phyloP scores from a whole-genome alignment of 2,797 vertebrate species.

The Liparis tanakae region DNA sequence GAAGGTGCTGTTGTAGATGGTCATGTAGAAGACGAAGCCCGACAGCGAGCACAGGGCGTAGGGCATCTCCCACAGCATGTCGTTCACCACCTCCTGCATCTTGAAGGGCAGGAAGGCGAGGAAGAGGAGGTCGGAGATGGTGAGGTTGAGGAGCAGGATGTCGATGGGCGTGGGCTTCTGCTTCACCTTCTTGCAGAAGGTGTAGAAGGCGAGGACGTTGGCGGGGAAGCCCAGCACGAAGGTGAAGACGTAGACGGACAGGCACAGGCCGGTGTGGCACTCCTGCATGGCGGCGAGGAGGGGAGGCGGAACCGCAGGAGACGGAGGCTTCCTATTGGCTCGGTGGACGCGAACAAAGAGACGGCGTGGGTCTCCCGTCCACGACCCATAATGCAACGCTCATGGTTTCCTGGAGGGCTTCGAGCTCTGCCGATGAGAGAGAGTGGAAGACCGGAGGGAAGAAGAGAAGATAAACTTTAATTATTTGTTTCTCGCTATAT shows the following conservation, averaged over 20 bases:
- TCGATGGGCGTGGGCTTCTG: constrained; percentile 83
- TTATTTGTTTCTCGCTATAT: neutral
- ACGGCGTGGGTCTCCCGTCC: constrained; percentile 63
- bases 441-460: too few relatives aligned
- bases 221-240: constrained; percentile 79
- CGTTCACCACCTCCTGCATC: constrained; percentile 81
- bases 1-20: constrained; percentile 87
- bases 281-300: constrained; percentile 74
- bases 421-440: constrained; percentile 71
- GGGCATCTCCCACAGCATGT: constrained; percentile 80
- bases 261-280: constrained; percentile 74
- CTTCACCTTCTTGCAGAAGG: constrained; percentile 81
- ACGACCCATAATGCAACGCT: constrained; percentile 58
- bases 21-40: constrained; percentile 86
- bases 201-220: constrained; percentile 80
- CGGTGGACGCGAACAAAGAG: constrained; percentile 69
- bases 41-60: constrained; percentile 84
- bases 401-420: constrained; percentile 65
- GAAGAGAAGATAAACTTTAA: constrained; percentile 28
- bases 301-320: constrained; percentile 50
- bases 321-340: constrained; percentile 58
- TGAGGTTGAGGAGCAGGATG: constrained; percentile 87
- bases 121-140: constrained; percentile 87
- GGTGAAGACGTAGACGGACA: constrained; percentile 83
- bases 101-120: constrained; percentile 87